Evolutionary conservation across 1,140 invertebrate genomes (phyloP).

Genomic region (Bicyclus anynana): DNA sequence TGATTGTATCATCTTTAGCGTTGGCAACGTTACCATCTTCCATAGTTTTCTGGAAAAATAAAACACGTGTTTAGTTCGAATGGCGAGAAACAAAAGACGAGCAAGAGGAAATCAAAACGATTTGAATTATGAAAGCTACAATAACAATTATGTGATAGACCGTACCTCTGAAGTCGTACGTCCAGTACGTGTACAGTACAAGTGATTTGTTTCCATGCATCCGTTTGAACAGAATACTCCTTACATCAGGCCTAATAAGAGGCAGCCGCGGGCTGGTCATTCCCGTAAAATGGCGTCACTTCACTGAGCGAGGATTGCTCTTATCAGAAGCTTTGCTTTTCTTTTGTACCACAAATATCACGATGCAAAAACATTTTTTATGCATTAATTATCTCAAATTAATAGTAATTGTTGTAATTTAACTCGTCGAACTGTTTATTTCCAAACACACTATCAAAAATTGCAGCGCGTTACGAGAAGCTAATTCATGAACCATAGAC

Average conservation of each 20-base stretch:
- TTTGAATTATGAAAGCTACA: conserved; percentile 60
- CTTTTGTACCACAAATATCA: conserved; percentile 46
- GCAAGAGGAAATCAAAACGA: conserved; percentile 65
- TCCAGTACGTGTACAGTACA: conserved; percentile 71
- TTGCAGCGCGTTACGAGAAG: conserved; percentile 68
- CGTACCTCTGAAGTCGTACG: conserved; percentile 72
- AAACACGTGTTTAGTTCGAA: conserved; percentile 60
- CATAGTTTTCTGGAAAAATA: conserved; percentile 72
- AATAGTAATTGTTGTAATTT: conserved; percentile 46
- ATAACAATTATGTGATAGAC: conserved; percentile 39
- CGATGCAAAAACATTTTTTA: conserved; percentile 52
- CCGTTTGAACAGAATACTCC: conserved; percentile 63
- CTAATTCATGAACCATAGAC: conserved; percentile 72
- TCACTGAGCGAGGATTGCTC: conserved; percentile 66
- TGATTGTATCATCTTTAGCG: conserved; percentile 61
- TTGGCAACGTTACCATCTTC: conserved; percentile 71
- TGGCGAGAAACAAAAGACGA: conserved; percentile 71
- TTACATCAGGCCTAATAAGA: conserved; percentile 73
- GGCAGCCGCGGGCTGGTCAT: conserved; percentile 76
- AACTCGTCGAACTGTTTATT: conserved; percentile 61
- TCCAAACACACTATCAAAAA: conserved; percentile 71
- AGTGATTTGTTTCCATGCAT: conserved; percentile 72
- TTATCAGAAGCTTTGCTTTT: conserved; percentile 62
- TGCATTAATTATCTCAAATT: conserved; percentile 41
- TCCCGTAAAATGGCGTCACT: conserved; percentile 78